Evolutionary conservation across 2,797 vertebrate genomes (phyloP).

Genomic region (Tadarida brasiliensis): DNA sequence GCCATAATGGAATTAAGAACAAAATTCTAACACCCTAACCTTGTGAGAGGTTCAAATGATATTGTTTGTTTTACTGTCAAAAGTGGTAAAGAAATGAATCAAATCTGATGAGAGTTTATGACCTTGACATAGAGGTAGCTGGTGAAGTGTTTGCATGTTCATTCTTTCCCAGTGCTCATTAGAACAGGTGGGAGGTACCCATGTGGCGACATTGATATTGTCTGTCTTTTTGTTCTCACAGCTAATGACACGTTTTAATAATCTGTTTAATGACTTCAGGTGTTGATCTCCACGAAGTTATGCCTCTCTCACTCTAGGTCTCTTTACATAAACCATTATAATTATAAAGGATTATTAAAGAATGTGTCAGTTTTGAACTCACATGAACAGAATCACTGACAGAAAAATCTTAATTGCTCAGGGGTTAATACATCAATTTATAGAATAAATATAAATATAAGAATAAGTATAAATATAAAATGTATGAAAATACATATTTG

Average conservation of each 20-base stretch:
- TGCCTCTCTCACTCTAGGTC: neutral
- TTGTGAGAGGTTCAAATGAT: neutral
- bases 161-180: neutral
- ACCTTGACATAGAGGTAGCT: neutral
- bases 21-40: neutral
- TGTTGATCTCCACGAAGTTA: neutral
- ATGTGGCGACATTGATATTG: neutral
- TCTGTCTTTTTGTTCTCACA: neutral
- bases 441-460: neutral
- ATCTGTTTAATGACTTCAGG: neutral
- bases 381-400: neutral
- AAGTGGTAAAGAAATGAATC: neutral
- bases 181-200: neutral
- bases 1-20: neutral
- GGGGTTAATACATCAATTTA: neutral
- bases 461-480: neutral
- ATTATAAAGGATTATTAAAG: neutral
- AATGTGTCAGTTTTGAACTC: neutral
- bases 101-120: neutral
- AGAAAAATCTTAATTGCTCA: neutral
- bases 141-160: too few species aligned
- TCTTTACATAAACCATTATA: slow-evolving; percentile 9
- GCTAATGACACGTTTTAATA: neutral
- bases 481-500: neutral
- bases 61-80: neutral